Evolutionary conservation across 2,797 vertebrate genomes (phyloP).

Genomic region (Enteromius radiatus): DNA sequence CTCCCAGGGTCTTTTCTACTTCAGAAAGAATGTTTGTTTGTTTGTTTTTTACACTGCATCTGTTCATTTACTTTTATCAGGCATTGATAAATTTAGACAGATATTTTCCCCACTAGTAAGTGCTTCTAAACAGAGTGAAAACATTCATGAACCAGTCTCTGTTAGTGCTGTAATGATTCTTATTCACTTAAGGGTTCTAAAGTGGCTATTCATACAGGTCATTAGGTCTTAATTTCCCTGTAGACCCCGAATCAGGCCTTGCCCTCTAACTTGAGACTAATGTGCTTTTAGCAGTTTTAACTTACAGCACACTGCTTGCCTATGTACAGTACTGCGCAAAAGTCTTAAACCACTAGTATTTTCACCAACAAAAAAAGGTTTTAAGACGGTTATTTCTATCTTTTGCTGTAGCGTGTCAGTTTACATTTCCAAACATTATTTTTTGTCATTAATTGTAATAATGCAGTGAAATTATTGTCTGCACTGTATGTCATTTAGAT

Average conservation of each 20-base stretch:
- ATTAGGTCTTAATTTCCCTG: conserved; percentile 37
- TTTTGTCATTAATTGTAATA: no score
- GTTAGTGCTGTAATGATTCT: not conserved
- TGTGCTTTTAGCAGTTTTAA: not conserved
- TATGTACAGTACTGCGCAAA: no score
- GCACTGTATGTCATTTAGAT: not conserved
- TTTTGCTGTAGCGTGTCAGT: no score
- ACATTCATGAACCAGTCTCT: not conserved
- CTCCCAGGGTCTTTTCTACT: not conserved
- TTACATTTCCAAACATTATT: no score
- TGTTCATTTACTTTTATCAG: conserved; percentile 14
- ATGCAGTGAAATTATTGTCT: no score
- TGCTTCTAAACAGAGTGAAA: conserved; percentile 4
- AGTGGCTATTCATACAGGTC: conserved; percentile 34
- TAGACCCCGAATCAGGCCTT: not conserved
- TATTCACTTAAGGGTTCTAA: conserved; percentile 9
- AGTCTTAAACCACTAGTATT: no score
- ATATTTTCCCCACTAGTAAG: not conserved
- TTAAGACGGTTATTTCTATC: no score
- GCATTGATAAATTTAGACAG: not conserved
- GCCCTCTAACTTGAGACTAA: conserved; percentile 11
- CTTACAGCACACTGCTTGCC: not conserved
- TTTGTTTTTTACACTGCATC: not conserved
- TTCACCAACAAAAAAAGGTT: no score
- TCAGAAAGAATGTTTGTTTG: not conserved